Evolutionary conservation across 1,140 invertebrate species (phyloP).

Genomic region (Sesamia nonagrioides): DNA sequence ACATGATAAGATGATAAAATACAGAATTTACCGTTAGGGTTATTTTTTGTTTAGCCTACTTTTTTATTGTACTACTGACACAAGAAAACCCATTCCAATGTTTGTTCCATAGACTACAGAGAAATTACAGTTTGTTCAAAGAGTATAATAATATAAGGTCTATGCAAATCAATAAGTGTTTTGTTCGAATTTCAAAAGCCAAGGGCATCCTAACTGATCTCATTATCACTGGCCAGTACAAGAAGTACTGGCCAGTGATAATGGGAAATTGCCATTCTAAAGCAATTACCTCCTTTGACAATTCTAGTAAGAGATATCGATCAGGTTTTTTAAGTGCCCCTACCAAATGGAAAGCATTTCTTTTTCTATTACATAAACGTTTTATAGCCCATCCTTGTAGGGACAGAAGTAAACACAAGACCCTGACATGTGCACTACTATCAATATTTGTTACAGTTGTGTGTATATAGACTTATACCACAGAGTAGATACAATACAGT

Average conservation of each 20-base stretch:
- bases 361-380: slow-evolving; percentile 33
- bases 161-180: too few relatives aligned
- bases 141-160: too few relatives aligned
- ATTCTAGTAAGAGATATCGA: neutral
- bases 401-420: slow-evolving; percentile 12
- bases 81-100: too few relatives aligned
- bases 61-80: neutral
- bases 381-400: slow-evolving; percentile 24
- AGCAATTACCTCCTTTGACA: slow-evolving; percentile 8
- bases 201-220: neutral
- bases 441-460: slow-evolving; percentile 50
- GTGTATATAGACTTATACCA: neutral
- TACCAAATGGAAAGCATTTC: slow-evolving; percentile 12
- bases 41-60: neutral
- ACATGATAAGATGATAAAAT: neutral
- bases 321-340: neutral
- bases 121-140: too few relatives aligned
- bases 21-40: neutral
- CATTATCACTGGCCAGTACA: neutral
- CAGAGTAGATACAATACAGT: neutral
- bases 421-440: slow-evolving; percentile 34
- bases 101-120: too few relatives aligned
- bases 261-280: too few relatives aligned
- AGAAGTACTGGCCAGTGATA: too few relatives aligned
- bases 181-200: neutral